These are phyloP conservation scores for Anser brachyrhynchus DNA, from an alignment of 2,113 vertebrate species.

Conservation along the genomic window DNA sequence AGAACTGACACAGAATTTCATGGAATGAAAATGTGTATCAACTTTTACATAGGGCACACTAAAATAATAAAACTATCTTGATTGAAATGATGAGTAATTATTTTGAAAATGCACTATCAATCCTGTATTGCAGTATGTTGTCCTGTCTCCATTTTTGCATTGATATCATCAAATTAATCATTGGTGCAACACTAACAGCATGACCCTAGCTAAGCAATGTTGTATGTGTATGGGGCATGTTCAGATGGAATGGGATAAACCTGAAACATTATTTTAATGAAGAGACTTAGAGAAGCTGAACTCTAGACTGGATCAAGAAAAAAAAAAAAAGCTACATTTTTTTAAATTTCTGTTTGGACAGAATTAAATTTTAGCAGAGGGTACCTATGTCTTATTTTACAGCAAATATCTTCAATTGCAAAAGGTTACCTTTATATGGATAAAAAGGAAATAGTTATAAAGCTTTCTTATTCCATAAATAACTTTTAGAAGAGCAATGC, in stretches of 20 bases:
- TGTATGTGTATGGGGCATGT: neutral
- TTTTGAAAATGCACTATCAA: neutral
- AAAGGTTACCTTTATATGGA: neutral
- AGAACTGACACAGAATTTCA: neutral
- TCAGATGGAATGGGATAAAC: neutral
- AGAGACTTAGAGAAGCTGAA: neutral
- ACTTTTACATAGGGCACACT: neutral
- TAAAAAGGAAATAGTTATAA: neutral
- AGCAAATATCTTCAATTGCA: neutral
- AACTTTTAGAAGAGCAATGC: neutral
- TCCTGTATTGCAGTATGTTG: neutral
- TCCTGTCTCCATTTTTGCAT: neutral
- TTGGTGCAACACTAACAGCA: neutral
- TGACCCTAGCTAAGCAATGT: neutral
- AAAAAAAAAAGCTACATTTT: neutral
- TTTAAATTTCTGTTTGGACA: neutral
- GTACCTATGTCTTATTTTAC: neutral
- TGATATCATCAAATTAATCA: neutral
- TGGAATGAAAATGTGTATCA: neutral
- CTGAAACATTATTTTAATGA: neutral
- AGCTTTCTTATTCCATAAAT: neutral
- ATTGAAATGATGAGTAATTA: neutral
- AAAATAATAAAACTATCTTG: neutral
- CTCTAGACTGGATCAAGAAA: neutral
- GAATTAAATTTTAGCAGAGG: neutral